These are phyloP conservation scores for Rhagologus leucostigma DNA, from an alignment of 2,113 vertebrate genomes.

Conservation along the genomic window DNA sequence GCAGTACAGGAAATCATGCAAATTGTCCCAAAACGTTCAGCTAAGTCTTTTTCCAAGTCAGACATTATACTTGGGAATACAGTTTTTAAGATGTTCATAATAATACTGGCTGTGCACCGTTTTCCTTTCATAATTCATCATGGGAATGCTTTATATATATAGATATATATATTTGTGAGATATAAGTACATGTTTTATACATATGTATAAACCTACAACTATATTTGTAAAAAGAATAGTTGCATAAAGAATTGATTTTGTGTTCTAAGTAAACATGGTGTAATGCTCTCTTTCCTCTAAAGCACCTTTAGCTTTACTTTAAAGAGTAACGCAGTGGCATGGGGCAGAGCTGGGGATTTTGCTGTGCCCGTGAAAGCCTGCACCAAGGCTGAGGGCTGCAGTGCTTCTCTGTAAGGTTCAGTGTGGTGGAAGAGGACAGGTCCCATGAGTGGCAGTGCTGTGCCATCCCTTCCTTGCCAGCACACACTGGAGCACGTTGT, in stretches of 20 bases:
- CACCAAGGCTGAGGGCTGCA: background rate
- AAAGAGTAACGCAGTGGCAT: background rate
- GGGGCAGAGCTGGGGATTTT: background rate
- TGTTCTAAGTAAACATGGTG: background rate
- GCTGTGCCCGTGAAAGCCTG: fast-evolving
- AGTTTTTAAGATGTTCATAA: background rate
- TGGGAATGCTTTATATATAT: background rate
- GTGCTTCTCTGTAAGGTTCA: background rate
- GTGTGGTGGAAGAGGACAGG: background rate
- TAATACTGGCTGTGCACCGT: background rate
- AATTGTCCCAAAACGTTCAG: background rate
- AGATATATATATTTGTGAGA: background rate
- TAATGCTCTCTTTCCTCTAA: background rate
- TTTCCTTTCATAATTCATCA: background rate
- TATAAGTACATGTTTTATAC: background rate
- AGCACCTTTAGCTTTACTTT: background rate
- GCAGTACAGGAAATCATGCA: fast-evolving
- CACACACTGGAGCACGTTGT: fast-evolving
- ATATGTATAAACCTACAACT: background rate
- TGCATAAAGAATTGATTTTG: background rate
- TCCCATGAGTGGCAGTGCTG: fast-evolving
- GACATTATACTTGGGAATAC: background rate
- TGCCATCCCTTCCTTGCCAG: background rate
- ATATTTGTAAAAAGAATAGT: background rate
- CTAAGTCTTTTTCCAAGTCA: background rate